phyloP scores from a whole-genome alignment of 2,797 vertebrate genomes.

The Intellagama lesueurii region DNA sequence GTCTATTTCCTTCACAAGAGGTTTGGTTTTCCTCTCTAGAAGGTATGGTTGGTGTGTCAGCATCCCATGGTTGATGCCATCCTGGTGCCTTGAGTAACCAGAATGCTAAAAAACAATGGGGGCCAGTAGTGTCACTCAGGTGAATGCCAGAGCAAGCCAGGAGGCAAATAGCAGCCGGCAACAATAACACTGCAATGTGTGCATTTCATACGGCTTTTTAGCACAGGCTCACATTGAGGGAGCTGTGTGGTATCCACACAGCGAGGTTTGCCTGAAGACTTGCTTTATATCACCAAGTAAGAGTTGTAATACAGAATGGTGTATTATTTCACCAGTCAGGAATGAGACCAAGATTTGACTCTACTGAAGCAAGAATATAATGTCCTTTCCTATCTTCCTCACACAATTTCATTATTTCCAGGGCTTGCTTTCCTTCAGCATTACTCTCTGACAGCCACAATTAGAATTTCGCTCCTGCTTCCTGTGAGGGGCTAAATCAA shows the following conservation, averaged over 20 bases:
- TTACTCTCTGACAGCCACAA: not conserved
- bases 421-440: not conserved
- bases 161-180: not conserved
- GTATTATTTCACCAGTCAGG: not conserved
- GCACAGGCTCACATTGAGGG: not conserved
- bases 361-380: not conserved
- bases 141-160: not conserved
- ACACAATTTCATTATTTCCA: not conserved
- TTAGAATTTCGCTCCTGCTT: conserved; percentile 12
- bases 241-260: not conserved
- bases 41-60: too few species aligned
- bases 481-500: conserved; percentile 13
- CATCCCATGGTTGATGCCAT: not conserved
- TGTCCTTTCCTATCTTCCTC: not conserved
- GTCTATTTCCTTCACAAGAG: not conserved
- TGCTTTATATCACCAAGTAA: not conserved
- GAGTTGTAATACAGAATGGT: too few species aligned
- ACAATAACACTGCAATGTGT: not conserved
- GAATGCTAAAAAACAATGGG: not conserved
- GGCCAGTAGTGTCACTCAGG: not conserved
- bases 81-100: not conserved
- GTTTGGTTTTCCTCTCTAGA: not conserved
- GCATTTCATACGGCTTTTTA: not conserved
- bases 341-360: not conserved
- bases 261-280: not conserved